Percentiles rank a stretch among this genome's conserved stretches.
phyloP scores from a whole-genome alignment of 2,113 vertebrate species.

The Jacana jacana region DNA sequence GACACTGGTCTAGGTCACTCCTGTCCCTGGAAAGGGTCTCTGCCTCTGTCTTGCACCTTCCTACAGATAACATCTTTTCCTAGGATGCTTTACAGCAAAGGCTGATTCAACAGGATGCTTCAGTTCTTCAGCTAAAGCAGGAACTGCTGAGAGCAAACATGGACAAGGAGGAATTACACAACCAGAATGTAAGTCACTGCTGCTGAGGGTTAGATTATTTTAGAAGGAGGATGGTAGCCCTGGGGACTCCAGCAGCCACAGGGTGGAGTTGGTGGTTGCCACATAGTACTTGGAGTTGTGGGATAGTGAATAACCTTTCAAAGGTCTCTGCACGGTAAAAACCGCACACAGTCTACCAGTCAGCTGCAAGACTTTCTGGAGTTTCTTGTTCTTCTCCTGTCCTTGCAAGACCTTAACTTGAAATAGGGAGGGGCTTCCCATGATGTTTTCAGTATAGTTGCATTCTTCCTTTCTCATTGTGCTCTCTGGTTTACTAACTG shows the following conservation, averaged over 20 bases:
- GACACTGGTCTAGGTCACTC: neutral
- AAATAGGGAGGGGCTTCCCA: neutral
- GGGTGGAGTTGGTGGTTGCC: neutral
- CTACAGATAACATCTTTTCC: neutral
- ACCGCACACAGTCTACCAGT: neutral
- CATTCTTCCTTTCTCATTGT: neutral
- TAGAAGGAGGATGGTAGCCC: neutral
- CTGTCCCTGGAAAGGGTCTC: neutral
- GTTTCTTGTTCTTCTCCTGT: neutral
- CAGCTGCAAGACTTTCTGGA: neutral
- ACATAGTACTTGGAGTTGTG: neutral
- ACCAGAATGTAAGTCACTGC: conserved; percentile 85
- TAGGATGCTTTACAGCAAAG: conserved; percentile 96
- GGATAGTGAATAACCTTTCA: neutral
- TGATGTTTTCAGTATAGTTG: neutral
- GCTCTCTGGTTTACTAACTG: neutral
- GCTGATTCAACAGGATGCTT: conserved; percentile 85
- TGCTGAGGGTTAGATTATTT: neutral
- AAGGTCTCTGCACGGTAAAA: neutral
- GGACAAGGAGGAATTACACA: conserved; percentile 89
- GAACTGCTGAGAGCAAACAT: conserved; percentile 89
- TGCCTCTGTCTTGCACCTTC: neutral
- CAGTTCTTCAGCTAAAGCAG: conserved; percentile 94
- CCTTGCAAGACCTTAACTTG: neutral
- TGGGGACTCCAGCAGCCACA: neutral